Evolutionary conservation across 2,113 vertebrate species (phyloP).

Genomic region (Aleadryas rufinucha): DNA sequence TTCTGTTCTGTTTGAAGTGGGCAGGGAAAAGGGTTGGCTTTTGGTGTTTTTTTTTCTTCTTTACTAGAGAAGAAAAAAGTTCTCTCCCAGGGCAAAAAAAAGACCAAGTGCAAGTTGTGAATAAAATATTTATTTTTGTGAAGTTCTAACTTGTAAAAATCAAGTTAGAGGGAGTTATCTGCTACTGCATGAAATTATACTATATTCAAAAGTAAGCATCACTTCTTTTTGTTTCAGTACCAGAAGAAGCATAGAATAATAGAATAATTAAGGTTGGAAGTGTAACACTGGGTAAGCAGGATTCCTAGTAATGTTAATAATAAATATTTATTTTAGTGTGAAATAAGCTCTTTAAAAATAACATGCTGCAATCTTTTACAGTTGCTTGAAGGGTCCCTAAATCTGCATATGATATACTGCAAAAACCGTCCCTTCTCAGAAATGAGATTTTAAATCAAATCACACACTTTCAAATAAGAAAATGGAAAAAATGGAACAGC

Average conservation of each 20-base stretch:
- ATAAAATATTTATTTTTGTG: background rate
- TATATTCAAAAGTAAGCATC: background rate
- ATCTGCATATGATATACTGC: background rate
- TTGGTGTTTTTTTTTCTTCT: background rate
- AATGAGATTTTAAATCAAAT: background rate
- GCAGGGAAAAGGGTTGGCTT: fast-evolving
- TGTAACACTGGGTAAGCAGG: fast-evolving
- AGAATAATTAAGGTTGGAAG: background rate
- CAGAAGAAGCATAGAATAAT: background rate
- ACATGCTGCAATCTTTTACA: background rate
- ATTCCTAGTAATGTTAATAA: background rate
- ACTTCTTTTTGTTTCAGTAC: background rate
- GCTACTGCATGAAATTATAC: background rate
- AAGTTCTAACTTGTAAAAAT: background rate
- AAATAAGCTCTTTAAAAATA: background rate
- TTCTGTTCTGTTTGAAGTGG: background rate
- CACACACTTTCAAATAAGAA: background rate
- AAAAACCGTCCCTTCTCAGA: background rate
- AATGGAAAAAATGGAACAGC: background rate
- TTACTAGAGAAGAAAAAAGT: background rate
- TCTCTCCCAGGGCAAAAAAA: background rate
- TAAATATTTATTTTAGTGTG: background rate
- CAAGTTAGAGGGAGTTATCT: background rate
- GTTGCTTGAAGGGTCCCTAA: background rate
- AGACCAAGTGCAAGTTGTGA: background rate